Base-by-base conservation (phyloP, 2,888 invertebrate species). In the Sphaeridia pumilis region DNA sequence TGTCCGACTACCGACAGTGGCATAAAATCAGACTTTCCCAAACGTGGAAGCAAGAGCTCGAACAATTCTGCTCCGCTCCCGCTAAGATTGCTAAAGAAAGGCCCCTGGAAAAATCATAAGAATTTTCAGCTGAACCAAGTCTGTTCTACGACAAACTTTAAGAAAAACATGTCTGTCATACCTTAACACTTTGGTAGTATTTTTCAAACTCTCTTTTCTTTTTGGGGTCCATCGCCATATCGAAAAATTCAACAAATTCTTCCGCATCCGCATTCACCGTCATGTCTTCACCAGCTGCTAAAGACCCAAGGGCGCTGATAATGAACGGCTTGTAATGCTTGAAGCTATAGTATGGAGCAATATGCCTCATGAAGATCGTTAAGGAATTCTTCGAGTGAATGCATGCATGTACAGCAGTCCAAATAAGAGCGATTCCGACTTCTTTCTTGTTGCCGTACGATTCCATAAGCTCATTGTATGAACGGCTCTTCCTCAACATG, bases 181-280 rank as follows among this genome's bases (percentile, higher is more conserved):
- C 64, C 58, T 58, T 63, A 22, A 65, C 60, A 5, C 60, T 55
- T 5, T 63, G 62, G 51, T 65, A 65, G 51, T 63, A 62, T 38
- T 62, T 65, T 58, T 59, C 60, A 47, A 65, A 62, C 35, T 63
- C 63, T 41, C 55, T 42, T 36, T 55, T 58, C 50, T 59, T 63
- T 46, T 65, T 65, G 7, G 58, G 58, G 35, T 65, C 65, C 48
- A 63, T 63, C 1, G 60, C 46, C 10, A 60, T 54, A 52, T 62
- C 62, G 43, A 63, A 65, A 56, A 65, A 65, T 43, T 63, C 64
- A 22, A 60, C 60, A 53, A 65, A 65, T 25, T 65, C 63, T 38
- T 60, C 62, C 27, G 58, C 55, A 20, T 62, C 65, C 25, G 63
- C 59, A 21, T 58, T 26, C 27, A 59, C 61, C 46, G 58, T 59